phyloP scores from a whole-genome alignment of 2,113 vertebrate species.

The Tachycineta bicolor region DNA sequence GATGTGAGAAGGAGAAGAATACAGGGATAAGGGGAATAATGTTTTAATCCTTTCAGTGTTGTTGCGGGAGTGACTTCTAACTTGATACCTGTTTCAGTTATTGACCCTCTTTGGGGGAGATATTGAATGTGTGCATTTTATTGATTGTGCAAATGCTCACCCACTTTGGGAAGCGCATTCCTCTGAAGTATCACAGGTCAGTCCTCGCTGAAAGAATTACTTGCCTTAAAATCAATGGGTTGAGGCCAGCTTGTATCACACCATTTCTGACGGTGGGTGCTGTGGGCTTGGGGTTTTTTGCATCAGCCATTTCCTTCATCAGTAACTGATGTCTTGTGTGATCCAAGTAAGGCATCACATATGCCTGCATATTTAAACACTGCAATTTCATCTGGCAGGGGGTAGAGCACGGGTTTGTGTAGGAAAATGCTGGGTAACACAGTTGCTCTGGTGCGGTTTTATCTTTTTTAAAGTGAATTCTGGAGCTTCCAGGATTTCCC shows the following conservation, averaged over 20 bases:
- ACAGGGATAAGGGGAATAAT: not conserved
- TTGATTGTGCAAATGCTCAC: not conserved
- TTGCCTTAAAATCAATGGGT: not conserved
- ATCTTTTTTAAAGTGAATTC: not conserved
- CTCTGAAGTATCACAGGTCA: not conserved
- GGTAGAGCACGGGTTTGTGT: not conserved
- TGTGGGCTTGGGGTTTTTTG: not conserved
- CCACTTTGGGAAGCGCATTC: not conserved
- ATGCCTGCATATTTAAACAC: not conserved
- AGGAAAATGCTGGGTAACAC: not conserved
- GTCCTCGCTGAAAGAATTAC: not conserved
- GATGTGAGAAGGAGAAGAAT: not conserved
- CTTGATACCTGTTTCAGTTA: not conserved
- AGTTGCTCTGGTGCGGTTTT: not conserved
- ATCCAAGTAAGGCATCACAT: accelerated
- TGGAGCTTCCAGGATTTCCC: not conserved
- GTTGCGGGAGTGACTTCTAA: not conserved
- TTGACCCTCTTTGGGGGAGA: not conserved
- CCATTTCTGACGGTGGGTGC: not conserved
- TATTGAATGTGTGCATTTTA: not conserved
- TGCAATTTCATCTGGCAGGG: not conserved
- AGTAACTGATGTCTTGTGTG: not conserved
- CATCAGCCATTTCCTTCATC: not conserved
- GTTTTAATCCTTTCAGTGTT: not conserved
- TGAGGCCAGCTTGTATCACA: not conserved